Evolutionary conservation across 2,113 vertebrate genomes (phyloP).

Genomic region (Mobula hypostoma): DNA sequence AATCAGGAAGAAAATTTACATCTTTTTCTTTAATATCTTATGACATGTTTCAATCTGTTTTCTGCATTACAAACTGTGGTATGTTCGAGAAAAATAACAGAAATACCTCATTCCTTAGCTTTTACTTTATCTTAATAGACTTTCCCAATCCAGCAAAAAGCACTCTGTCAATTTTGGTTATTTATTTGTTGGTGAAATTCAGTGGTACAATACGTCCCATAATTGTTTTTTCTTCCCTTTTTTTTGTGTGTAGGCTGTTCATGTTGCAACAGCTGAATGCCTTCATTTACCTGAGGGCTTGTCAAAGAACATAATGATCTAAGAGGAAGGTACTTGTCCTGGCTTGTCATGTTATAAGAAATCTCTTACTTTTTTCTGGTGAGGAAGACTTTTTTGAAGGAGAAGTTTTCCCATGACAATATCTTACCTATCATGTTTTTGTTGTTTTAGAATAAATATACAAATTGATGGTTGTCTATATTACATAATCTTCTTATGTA

Average conservation of each 20-base stretch:
- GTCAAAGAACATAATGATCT: slow-evolving; percentile 34
- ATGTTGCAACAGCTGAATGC: slow-evolving; percentile 6
- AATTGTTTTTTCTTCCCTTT: neutral
- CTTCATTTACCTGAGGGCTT: slow-evolving; percentile 29
- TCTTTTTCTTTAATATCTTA: neutral
- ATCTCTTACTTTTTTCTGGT: neutral
- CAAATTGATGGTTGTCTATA: neutral
- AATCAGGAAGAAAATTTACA: neutral
- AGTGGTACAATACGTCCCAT: slow-evolving; percentile 17
- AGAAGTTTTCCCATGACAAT: slow-evolving; percentile 14
- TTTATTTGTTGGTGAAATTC: slow-evolving; percentile 13
- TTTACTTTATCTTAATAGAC: neutral
- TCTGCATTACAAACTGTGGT: neutral
- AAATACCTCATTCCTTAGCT: neutral
- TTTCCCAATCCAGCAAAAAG: neutral
- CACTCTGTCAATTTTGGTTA: neutral
- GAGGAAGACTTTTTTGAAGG: slow-evolving; percentile 4
- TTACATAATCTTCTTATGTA: neutral
- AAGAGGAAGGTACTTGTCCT: slow-evolving; percentile 29
- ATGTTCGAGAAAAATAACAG: neutral
- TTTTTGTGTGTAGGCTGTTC: slow-evolving; percentile 9
- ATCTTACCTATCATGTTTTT: slow-evolving; percentile 26
- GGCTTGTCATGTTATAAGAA: slow-evolving; percentile 31
- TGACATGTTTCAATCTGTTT: neutral
- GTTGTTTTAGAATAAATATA: neutral